Evolutionary conservation across 2,113 vertebrate species (phyloP), one percentile per base, ranked within the genome.

Genomic region (Dasypus novemcinctus): DNA sequence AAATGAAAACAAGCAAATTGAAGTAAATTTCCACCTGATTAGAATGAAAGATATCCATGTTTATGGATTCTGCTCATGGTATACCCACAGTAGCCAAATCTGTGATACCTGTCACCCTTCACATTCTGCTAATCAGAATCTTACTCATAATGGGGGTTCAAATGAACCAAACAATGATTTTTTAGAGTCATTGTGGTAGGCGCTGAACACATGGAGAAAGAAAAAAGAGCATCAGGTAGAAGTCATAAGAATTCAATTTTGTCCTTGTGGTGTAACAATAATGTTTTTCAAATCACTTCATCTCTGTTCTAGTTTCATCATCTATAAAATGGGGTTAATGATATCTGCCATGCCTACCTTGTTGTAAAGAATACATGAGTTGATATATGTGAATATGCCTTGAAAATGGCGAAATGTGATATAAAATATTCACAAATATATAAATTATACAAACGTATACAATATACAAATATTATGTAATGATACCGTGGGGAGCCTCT

Each of bases 1-100:
- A 87, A 89, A 80, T 79, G 49, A 96, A 96, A 95, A 95, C 82
- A 88, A 88, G 36, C 63, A 93, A 91, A 93, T 97, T 97, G 96
- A 97, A 72, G 41, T 76, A 92, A 52, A 31, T 96, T 96, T 94
- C 15, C 38, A 75, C 94, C 63, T 83, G 91, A 95, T 94, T 43
- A 61, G 52, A 52, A 17, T 72, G 87, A 64, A 78, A 89, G 91
- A 83, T 43, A 71, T 25, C 27, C 38, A 43, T 0, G 18, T 79
- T 41, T 59, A 18, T 1, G 7, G 43, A 33, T 15, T 43, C 20
- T 80, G 68, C 57, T 76, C 80, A 66, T 1, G 0, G 5, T 17
- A n/a, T 2, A 5, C 25, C 38, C 41, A 11, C 5, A 29, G 41
- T 38, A 29, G 80, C 33, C 2, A 57, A 75, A 23, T 64, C 76